Evolutionary conservation across 30 jellyfish, hydroid and myxozoan species (phyloP).

Genomic region (Aurelia coerulea): DNA sequence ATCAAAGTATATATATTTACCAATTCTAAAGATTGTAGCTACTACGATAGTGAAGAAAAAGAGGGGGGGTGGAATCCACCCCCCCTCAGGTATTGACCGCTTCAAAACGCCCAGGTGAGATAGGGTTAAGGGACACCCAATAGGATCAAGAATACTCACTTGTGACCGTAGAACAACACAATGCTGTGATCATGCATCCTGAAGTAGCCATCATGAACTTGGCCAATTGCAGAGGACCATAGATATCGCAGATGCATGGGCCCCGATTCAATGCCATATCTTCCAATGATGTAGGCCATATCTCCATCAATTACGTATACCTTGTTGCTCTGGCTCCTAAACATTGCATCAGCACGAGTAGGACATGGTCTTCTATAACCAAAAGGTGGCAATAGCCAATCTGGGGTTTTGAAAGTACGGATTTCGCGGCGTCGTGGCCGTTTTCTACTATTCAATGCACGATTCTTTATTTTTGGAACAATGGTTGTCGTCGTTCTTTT

Average conservation of each 20-base stretch:
- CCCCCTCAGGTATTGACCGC: too few relatives aligned
- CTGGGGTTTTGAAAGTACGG: slow-evolving; percentile 31
- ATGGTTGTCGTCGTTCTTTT: neutral
- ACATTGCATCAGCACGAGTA: slow-evolving; percentile 46
- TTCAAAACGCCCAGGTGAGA: too few relatives aligned
- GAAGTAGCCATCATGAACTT: slow-evolving; percentile 43
- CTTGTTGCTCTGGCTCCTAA: slow-evolving; percentile 24
- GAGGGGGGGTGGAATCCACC: too few relatives aligned
- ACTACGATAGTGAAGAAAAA: too few relatives aligned
- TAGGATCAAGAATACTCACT: slow-evolving; percentile 8
- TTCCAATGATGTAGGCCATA: slow-evolving; percentile 45
- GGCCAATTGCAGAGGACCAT: slow-evolving; percentile 45
- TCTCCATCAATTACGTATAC: slow-evolving; percentile 51
- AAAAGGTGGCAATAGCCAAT: slow-evolving; percentile 53
- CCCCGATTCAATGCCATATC: slow-evolving; percentile 50
- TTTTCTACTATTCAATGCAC: too few relatives aligned
- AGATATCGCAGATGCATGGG: slow-evolving; percentile 50
- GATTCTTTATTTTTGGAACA: neutral
- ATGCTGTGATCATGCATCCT: slow-evolving; percentile 29
- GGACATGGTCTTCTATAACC: slow-evolving; percentile 56
- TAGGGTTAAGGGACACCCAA: too few relatives aligned
- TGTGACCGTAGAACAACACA: slow-evolving; percentile 33
- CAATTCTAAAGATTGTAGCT: too few relatives aligned
- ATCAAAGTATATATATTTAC: too few relatives aligned
- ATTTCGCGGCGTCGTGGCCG: neutral